Percentiles rank a stretch among this genome's conserved stretches.
phyloP scores from a whole-genome alignment of 2,797 vertebrate species.

The Anabas testudineus region DNA sequence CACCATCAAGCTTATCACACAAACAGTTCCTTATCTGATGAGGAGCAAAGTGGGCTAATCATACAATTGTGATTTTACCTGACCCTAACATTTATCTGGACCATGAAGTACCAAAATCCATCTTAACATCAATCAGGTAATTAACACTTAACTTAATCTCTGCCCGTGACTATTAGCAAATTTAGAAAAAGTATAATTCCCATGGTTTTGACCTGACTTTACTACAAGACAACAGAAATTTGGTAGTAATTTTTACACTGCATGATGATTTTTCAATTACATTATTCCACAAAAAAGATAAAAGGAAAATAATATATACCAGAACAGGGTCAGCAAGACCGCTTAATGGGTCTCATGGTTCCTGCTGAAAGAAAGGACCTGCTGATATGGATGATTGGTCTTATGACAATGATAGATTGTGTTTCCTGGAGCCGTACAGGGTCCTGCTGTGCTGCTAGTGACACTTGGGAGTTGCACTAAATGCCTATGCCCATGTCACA shows the following conservation, averaged over 20 bases:
- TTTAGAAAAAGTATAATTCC: slow-evolving; percentile 22
- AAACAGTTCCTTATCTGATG: slow-evolving; percentile 33
- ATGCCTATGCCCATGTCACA: slow-evolving; percentile 74
- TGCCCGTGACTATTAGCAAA: slow-evolving; percentile 38
- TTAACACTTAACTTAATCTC: slow-evolving; percentile 44
- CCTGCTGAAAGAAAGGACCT: slow-evolving; percentile 73
- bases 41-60: slow-evolving; percentile 30
- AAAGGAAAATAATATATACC: slow-evolving; percentile 50
- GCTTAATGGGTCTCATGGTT: slow-evolving; percentile 73
- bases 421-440: slow-evolving; percentile 75
- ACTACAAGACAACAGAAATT: not conserved
- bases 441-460: slow-evolving; percentile 76
- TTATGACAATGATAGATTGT: slow-evolving; percentile 83
- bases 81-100: slow-evolving; percentile 6
- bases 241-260: not conserved
- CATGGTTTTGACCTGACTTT: not conserved
- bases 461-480: slow-evolving; percentile 81
- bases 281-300: slow-evolving; percentile 33
- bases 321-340: slow-evolving; percentile 62
- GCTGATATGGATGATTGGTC: slow-evolving; percentile 80
- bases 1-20: slow-evolving; percentile 37
- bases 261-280: slow-evolving; percentile 16
- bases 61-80: slow-evolving; percentile 29
- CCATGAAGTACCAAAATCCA: slow-evolving; percentile 18
- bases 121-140: slow-evolving; percentile 33